phyloP scores from a whole-genome alignment of 1,140 invertebrate genomes.

The Philotrypesis tridentata region DNA sequence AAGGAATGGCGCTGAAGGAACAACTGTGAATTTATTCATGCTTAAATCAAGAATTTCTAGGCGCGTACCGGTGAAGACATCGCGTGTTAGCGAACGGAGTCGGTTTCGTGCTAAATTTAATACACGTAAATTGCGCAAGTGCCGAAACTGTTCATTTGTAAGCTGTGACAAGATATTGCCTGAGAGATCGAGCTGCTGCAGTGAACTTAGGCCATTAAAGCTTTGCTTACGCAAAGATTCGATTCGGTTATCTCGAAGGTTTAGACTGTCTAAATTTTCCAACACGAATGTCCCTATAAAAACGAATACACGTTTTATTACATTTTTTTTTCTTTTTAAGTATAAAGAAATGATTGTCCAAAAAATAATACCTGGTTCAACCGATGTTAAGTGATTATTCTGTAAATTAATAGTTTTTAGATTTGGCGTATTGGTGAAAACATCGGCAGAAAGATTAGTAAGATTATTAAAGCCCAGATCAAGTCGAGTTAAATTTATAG shows the following conservation, averaged over 20 bases:
- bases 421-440: conserved; percentile 80
- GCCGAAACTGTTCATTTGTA: conserved; percentile 87
- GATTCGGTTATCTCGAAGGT: conserved; percentile 84
- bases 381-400: conserved; percentile 77
- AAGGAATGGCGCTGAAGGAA: conserved; percentile 81
- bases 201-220: conserved; percentile 81
- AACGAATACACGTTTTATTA: too few relatives aligned
- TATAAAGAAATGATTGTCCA: background rate
- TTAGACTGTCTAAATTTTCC: conserved; percentile 81
- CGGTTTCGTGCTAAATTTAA: conserved; percentile 86
- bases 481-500: conserved; percentile 72
- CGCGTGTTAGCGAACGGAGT: conserved; percentile 83
- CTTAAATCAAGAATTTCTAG: conserved; percentile 87
- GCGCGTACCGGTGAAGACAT: conserved; percentile 86
- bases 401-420: conserved; percentile 80
- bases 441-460: conserved; percentile 77
- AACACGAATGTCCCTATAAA: conserved; percentile 69
- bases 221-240: conserved; percentile 82
- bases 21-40: conserved; percentile 84
- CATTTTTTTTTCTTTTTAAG: background rate
- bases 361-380: conserved; percentile 63
- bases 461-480: conserved; percentile 88
- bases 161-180: conserved; percentile 85
- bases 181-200: conserved; percentile 87
- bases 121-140: conserved; percentile 83